These are phyloP conservation scores for Garrulus glandarius DNA, from an alignment of 2,797 vertebrate genomes.

Conservation along the genomic window DNA sequence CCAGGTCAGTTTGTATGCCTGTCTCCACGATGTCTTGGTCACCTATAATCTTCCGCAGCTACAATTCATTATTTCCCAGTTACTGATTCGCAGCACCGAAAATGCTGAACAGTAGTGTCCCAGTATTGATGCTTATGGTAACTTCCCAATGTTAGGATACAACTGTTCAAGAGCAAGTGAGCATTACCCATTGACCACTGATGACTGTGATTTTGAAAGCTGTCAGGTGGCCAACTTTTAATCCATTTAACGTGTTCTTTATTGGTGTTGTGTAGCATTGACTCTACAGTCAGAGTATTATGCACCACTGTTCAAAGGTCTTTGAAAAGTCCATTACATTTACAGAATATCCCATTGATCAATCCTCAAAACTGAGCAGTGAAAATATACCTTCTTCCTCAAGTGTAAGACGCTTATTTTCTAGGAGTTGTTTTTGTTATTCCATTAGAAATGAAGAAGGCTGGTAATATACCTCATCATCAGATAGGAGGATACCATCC, in stretches of 20 bases:
- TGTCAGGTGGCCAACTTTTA: not conserved
- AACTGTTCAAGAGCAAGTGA: not conserved
- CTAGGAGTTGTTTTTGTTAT: not conserved
- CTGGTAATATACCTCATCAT: not conserved
- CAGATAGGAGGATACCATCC: not conserved
- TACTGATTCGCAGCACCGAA: not conserved
- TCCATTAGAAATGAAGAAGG: not conserved
- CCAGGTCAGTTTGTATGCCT: not conserved
- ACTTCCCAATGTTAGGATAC: not conserved
- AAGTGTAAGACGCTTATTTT: not conserved
- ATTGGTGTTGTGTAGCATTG: not conserved
- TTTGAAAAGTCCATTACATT: not conserved
- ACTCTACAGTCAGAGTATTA: not conserved
- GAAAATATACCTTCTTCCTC: not conserved
- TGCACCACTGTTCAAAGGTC: not conserved
- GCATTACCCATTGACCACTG: not conserved
- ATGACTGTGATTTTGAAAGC: not conserved
- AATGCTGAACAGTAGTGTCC: not conserved
- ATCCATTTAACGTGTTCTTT: not conserved
- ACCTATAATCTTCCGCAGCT: not conserved
- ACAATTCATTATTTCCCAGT: not conserved
- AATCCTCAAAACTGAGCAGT: not conserved
- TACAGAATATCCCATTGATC: not conserved
- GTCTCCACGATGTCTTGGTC: accelerated
- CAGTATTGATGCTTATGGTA: not conserved